phyloP scores from a whole-genome alignment of 2,113 vertebrate genomes.

The Bubalus kerabau region DNA sequence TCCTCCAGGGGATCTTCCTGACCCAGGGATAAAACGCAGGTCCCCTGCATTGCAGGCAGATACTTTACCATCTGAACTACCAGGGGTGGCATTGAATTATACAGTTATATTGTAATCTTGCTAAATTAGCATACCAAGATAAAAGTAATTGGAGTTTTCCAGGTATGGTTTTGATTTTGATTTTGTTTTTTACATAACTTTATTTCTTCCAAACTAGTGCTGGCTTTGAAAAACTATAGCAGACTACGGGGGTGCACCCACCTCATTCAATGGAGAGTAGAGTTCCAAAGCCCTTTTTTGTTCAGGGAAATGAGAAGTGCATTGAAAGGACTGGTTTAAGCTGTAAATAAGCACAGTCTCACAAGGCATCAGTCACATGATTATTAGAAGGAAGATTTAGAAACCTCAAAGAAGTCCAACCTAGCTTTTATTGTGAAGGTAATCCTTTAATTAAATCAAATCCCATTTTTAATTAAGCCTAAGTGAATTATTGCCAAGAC shows the following conservation, averaged over 20 bases:
- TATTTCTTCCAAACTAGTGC: neutral
- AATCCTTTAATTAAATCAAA: conserved; percentile 38
- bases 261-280: accelerated
- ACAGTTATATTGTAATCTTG: neutral
- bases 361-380: neutral
- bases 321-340: neutral
- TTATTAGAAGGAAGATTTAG: neutral
- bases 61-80: neutral
- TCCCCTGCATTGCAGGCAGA: neutral
- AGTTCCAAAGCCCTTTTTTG: neutral
- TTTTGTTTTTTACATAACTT: neutral
- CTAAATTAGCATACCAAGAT: neutral
- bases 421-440: neutral
- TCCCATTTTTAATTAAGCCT: conserved; percentile 25
- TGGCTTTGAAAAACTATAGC: neutral
- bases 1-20: neutral
- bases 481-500: conserved; percentile 9
- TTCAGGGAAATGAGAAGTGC: neutral
- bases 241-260: too few relatives aligned
- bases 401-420: neutral
- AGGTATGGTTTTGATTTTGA: neutral
- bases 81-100: neutral
- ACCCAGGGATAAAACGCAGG: neutral
- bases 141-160: neutral
- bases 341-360: neutral